Base-by-base conservation (phyloP, 2,888 invertebrate genomes). In the Napeogenes inachia region DNA sequence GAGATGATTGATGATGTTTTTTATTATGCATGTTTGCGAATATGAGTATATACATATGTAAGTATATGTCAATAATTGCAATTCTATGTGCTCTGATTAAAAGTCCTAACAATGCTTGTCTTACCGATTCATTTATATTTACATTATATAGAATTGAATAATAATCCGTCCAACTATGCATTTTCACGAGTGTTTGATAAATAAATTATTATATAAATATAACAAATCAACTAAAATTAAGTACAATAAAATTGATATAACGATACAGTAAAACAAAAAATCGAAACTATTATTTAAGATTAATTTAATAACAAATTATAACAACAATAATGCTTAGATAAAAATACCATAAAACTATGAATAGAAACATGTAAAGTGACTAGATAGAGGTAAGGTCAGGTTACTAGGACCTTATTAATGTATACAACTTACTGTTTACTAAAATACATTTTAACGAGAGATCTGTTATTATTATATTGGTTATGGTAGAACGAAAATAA, bases 381-480 rank as follows among this genome's bases (percentile, higher is more conserved):
- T 42, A 42, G 1, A 50, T 50, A 50, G 50, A 50, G 47, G 47
- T n/a, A 30, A 50, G 21, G 50, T 50, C 21, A 8, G 30, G 50
- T 13, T 47, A 47, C 13, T 13, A 13, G 47, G 47, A 47, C 13
- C 35, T 47, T 47, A n/a, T 47, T 13, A 13, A 47, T 47, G 6
- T n/a, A 47, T n/a, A 3, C 21, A 47, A n/a, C 21, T 47, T 13
- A 47, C 13, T 13, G 6, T 47, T 47, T 4, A 13, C n/a, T 21
- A 47, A 47, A 47, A 47, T 47, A 45, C 45, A 56, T 53, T 56
- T 21, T 63, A 54, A 53, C 45, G 21, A 56, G 57, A 60, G 60
- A 61, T 64, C 61, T 64, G 64, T 61, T 61, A 58, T 56, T 46
- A 46, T 63, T 63, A 50, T 64, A 57, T 13, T 58, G 64, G 61